These are phyloP conservation scores for Tromatobia lineatoria DNA, from an alignment of 2,888 invertebrate species.

Conservation along the genomic window DNA sequence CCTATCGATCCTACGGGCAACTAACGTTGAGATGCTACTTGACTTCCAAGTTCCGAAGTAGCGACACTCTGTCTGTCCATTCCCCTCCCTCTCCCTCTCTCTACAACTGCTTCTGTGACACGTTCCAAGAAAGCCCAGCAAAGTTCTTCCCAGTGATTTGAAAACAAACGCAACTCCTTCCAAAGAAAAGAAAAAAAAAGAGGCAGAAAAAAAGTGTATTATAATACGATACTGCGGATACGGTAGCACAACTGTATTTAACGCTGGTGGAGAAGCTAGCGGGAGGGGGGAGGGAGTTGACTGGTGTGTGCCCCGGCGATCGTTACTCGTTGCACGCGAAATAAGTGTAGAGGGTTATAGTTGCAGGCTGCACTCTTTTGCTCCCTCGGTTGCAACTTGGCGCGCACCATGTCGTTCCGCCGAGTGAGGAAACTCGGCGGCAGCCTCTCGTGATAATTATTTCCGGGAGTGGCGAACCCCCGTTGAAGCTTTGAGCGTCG, in stretches of 20 bases:
- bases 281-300: not conserved
- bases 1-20: slow-evolving; percentile 65
- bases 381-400: slow-evolving; percentile 37
- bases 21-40: slow-evolving; percentile 65
- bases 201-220: slow-evolving; percentile 13
- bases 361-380: slow-evolving; percentile 55
- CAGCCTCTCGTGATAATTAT: slow-evolving; percentile 51
- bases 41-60: slow-evolving; percentile 63
- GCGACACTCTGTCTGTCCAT: slow-evolving; percentile 52
- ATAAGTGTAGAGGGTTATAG: slow-evolving; percentile 61
- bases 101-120: slow-evolving; percentile 31
- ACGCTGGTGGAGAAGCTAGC: slow-evolving; percentile 35
- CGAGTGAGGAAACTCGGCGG: not conserved
- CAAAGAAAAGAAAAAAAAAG: not conserved
- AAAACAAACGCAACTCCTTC: slow-evolving; percentile 24
- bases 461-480: slow-evolving; percentile 28
- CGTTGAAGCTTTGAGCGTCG: slow-evolving; percentile 19
- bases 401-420: slow-evolving; percentile 17
- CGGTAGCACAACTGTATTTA: slow-evolving; percentile 47
- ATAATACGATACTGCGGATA: slow-evolving; percentile 42
- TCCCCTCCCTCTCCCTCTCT: slow-evolving; percentile 16
- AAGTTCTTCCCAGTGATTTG: not conserved
- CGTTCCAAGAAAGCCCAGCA: slow-evolving; percentile 25
- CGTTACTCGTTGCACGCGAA: slow-evolving; percentile 68
- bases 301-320: slow-evolving; percentile 52